Percentiles rank a stretch among this genome's conserved stretches.
These are phyloP conservation scores for Coilia nasus DNA, from an alignment of 2,797 vertebrate species.

Conservation along the genomic window DNA sequence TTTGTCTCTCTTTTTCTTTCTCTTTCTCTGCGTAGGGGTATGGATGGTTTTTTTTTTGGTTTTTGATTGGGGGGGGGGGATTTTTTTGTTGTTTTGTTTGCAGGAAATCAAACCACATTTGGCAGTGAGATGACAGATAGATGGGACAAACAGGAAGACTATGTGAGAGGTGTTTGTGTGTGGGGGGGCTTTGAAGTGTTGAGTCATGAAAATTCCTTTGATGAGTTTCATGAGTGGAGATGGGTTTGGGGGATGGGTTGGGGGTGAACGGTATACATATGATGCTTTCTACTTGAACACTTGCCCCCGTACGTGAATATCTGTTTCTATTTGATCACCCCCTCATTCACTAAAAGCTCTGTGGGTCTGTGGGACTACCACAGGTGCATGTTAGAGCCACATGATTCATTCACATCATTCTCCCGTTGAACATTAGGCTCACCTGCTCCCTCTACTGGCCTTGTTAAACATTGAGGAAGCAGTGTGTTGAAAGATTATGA, in stretches of 20 bases:
- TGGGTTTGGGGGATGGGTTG: too few relatives aligned
- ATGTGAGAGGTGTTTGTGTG: too few relatives aligned
- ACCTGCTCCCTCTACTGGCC: neutral
- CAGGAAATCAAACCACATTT: conserved; percentile 25
- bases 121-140: conserved; percentile 20
- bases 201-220: too few relatives aligned
- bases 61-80: too few relatives aligned
- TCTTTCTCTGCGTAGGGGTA: neutral
- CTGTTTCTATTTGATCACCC: neutral
- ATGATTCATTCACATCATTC: neutral
- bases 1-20: conserved; percentile 17
- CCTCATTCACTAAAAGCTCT: neutral
- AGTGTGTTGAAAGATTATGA: too few relatives aligned
- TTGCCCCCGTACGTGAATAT: neutral
- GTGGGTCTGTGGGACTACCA: neutral
- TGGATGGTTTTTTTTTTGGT: too few relatives aligned
- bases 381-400: neutral
- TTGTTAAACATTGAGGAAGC: too few relatives aligned
- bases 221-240: too few relatives aligned
- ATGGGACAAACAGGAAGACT: neutral
- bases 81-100: neutral
- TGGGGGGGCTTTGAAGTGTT: too few relatives aligned
- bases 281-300: too few relatives aligned
- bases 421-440: neutral
- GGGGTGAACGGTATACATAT: too few relatives aligned